Evolutionary conservation across 2,113 vertebrate genomes (phyloP).

Genomic region (Cyanoliseus patagonus): DNA sequence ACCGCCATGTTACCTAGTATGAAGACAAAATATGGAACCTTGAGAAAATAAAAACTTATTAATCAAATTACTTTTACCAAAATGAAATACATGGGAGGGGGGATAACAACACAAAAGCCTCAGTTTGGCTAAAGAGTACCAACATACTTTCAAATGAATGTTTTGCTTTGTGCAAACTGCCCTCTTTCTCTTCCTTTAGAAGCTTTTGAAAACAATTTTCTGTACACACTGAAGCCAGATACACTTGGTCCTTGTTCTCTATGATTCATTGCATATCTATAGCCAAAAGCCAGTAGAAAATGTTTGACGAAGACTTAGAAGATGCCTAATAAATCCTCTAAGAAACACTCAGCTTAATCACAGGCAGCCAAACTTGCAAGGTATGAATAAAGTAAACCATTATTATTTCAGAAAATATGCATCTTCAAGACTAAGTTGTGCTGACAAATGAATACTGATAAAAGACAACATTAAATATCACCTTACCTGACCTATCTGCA

Average conservation of each 20-base stretch:
- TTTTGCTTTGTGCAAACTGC: background rate
- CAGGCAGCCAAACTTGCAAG: background rate
- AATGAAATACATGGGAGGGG: background rate
- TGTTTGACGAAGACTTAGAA: background rate
- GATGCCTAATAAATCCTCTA: background rate
- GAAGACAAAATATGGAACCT: background rate
- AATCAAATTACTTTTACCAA: background rate
- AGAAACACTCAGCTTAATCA: background rate
- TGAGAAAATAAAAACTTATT: background rate
- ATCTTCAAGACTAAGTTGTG: background rate
- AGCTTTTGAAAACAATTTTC: background rate
- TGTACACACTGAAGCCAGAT: background rate
- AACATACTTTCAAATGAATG: background rate
- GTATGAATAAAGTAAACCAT: slow-evolving; percentile 11
- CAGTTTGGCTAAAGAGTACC: background rate
- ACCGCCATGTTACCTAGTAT: background rate
- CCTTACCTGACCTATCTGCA: background rate
- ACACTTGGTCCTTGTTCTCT: background rate
- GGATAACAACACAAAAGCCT: background rate
- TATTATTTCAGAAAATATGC: slow-evolving; percentile 1
- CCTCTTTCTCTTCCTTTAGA: background rate
- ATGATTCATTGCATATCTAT: background rate
- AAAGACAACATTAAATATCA: background rate
- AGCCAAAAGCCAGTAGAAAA: slow-evolving; percentile 6
- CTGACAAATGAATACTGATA: background rate